These are phyloP conservation scores for Drosophila crucigera DNA, from an alignment of 2,888 invertebrate species.

Conservation along the genomic window DNA sequence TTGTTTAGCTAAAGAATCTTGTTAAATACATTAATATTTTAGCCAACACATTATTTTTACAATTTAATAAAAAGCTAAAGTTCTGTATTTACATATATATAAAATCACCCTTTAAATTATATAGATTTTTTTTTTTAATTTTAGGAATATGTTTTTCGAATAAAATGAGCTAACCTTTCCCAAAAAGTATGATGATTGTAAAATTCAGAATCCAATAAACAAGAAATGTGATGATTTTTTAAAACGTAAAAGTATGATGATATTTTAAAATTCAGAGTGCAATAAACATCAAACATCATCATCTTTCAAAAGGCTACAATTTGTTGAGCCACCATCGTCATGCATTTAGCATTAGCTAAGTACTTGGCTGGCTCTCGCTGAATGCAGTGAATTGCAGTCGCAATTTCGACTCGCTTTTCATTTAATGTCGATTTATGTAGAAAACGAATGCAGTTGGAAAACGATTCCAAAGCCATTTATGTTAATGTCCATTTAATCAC, in stretches of 20 bases:
- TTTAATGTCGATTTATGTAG: slow-evolving; percentile 53
- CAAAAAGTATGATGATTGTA: neutral
- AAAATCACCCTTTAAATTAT: no score
- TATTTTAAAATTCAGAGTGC: neutral
- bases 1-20: neutral
- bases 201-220: no score
- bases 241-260: no score
- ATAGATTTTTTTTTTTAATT: neutral
- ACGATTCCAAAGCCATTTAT: slow-evolving; percentile 38
- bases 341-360: neutral
- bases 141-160: neutral
- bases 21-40: neutral
- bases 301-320: neutral
- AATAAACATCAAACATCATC: neutral
- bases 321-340: slow-evolving; percentile 9
- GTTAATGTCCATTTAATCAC: slow-evolving; percentile 47
- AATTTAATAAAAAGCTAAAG: neutral
- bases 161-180: neutral
- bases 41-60: neutral
- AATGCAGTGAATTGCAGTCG: slow-evolving; percentile 18
- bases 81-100: no score
- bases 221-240: no score
- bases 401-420: slow-evolving; percentile 50
- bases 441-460: slow-evolving; percentile 55
- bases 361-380: slow-evolving; percentile 3